phyloP scores from a whole-genome alignment of 2,888 invertebrate genomes.

The Drosophila ezoana region DNA sequence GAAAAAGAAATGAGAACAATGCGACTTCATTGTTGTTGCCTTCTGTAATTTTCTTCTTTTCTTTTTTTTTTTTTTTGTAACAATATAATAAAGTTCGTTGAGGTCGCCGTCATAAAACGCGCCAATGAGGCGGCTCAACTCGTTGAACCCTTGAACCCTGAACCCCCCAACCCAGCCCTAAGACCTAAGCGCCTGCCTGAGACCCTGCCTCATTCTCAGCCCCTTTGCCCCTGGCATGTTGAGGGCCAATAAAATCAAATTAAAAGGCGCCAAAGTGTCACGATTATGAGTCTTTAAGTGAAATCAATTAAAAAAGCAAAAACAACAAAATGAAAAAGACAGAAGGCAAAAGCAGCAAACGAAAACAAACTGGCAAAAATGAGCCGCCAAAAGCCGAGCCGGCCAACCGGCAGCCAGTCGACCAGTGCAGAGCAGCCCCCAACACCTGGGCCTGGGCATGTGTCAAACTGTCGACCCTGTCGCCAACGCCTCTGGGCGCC shows the following conservation, averaged over 20 bases:
- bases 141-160: constrained; percentile 34
- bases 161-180: neutral
- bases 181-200: constrained; percentile 1
- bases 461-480: constrained; percentile 61
- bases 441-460: constrained; percentile 45
- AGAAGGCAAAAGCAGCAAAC: constrained; percentile 2
- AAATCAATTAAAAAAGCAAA: constrained; percentile 74
- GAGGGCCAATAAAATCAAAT: constrained; percentile 79
- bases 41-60: constrained; percentile 14
- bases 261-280: constrained; percentile 81
- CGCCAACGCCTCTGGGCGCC: constrained; percentile 40
- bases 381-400: constrained; percentile 36
- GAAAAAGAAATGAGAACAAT: constrained; percentile 55
- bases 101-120: constrained; percentile 70
- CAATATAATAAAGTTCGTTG: constrained; percentile 70
- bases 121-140: constrained; percentile 73
- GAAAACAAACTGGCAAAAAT: constrained; percentile 14
- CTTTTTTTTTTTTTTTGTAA: constrained; percentile 28
- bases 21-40: constrained; percentile 30
- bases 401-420: neutral
- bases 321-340: constrained; percentile 11
- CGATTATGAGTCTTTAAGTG: constrained; percentile 78
- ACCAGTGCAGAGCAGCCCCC: neutral
- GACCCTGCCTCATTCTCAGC: neutral
- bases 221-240: constrained; percentile 48